Conservation (phyloP, 2,113 vertebrate genomes). For the Leucoraja erinaceus region DNA sequence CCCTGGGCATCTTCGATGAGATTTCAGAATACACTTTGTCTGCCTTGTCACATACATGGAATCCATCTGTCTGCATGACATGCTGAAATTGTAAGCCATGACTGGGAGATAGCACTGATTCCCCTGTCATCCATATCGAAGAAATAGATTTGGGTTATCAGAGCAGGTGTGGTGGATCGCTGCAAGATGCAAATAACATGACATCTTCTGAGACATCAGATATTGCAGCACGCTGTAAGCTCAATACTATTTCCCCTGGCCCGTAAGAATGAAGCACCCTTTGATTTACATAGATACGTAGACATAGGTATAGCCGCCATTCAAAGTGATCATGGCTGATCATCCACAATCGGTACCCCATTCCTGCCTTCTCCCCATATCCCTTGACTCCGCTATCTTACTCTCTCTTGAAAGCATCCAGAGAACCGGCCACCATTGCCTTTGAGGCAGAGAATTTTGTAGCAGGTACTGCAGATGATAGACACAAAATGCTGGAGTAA, state of each 20-base stretch:
- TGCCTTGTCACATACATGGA: too few relatives aligned
- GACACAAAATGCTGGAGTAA: too few relatives aligned
- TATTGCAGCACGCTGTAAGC: neutral
- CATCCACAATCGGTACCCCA: too few relatives aligned
- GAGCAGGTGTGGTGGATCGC: neutral
- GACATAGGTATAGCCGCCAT: too few relatives aligned
- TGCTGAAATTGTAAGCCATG: neutral
- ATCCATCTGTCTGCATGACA: neutral
- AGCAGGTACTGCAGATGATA: too few relatives aligned
- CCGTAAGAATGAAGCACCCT: neutral
- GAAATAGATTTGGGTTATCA: neutral
- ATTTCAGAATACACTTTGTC: neutral
- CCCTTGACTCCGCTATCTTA: too few relatives aligned
- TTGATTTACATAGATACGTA: too few relatives aligned
- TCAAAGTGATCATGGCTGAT: too few relatives aligned
- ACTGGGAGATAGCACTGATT: neutral
- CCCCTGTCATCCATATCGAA: neutral
- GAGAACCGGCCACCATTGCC: too few relatives aligned
- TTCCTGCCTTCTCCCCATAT: too few relatives aligned
- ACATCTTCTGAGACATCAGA: neutral
- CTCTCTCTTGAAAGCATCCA: too few relatives aligned
- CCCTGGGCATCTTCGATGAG: neutral
- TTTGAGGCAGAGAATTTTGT: too few relatives aligned
- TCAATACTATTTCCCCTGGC: neutral
- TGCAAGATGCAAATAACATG: constrained; percentile 1